A percentile compares a stretch with the other conserved stretches of the same genome.
These are phyloP conservation scores for Tipula confusa DNA, from an alignment of 2,888 invertebrate species.

Conservation along the genomic window DNA sequence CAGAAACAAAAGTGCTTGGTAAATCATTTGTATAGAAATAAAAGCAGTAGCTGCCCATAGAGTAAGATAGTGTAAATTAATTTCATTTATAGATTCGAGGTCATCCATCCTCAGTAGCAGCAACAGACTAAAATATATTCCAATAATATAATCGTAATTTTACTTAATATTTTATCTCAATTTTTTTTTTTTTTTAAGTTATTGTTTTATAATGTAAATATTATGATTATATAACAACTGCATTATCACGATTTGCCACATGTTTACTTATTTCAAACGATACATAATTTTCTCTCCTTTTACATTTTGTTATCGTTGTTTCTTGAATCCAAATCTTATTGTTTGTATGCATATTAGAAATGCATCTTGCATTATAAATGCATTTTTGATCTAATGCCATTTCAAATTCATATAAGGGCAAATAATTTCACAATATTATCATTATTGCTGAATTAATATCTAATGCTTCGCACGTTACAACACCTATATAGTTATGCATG, in stretches of 20 bases:
- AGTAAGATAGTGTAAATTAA: no score
- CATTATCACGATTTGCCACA: slow-evolving; percentile 30
- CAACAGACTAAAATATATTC: background rate
- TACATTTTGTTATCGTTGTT: background rate
- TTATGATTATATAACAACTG: slow-evolving; percentile 29
- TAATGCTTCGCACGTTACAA: background rate
- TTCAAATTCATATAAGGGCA: background rate
- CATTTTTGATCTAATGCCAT: background rate
- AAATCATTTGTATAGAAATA: no score
- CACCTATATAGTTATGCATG: background rate
- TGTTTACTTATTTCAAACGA: background rate
- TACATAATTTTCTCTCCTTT: background rate
- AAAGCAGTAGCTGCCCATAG: no score
- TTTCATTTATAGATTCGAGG: no score
- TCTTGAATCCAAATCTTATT: background rate
- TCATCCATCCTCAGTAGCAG: background rate
- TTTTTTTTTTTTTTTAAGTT: background rate
- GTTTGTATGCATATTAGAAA: background rate
- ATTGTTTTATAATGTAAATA: slow-evolving; percentile 30
- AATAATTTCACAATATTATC: background rate
- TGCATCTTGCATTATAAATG: background rate
- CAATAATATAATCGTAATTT: background rate
- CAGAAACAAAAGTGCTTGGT: no score
- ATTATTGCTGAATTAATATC: background rate
- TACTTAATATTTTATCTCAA: background rate